Evolutionary conservation across 2,888 invertebrate genomes (phyloP).

Genomic region (Tolmerus cingulatus): DNA sequence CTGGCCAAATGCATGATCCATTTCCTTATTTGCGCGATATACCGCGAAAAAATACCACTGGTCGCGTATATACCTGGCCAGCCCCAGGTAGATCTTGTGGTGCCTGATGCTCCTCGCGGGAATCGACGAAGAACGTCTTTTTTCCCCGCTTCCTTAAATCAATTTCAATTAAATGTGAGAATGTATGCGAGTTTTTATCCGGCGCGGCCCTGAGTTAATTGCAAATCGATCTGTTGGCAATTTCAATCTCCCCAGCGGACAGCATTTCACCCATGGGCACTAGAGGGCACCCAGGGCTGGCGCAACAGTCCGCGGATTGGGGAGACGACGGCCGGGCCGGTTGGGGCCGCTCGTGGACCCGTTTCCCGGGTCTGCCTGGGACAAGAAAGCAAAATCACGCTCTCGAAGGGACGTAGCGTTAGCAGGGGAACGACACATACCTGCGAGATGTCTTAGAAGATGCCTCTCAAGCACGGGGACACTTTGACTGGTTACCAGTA

Average conservation of each 20-base stretch:
- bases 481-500: constrained; percentile 1
- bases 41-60: background rate
- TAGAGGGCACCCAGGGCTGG: background rate
- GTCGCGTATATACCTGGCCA: background rate
- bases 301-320: background rate
- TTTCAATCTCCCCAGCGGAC: background rate
- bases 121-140: background rate
- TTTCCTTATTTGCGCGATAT: constrained; percentile 26
- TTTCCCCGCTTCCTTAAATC: background rate
- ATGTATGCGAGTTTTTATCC: constrained; percentile 19
- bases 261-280: background rate
- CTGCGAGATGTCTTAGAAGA: constrained; percentile 10
- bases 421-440: background rate
- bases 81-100: background rate
- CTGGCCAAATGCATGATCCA: constrained; percentile 34
- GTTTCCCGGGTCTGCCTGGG: background rate
- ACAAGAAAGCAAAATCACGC: background rate
- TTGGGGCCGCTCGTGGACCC: background rate
- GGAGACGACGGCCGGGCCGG: background rate
- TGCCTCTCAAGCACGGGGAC: background rate
- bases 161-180: constrained; percentile 30
- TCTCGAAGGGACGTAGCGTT: background rate
- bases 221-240: constrained; percentile 29
- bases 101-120: background rate
- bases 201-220: constrained; percentile 4